Conservation (phyloP, 2,797 vertebrate genomes). For the Siniperca undulata region DNA sequence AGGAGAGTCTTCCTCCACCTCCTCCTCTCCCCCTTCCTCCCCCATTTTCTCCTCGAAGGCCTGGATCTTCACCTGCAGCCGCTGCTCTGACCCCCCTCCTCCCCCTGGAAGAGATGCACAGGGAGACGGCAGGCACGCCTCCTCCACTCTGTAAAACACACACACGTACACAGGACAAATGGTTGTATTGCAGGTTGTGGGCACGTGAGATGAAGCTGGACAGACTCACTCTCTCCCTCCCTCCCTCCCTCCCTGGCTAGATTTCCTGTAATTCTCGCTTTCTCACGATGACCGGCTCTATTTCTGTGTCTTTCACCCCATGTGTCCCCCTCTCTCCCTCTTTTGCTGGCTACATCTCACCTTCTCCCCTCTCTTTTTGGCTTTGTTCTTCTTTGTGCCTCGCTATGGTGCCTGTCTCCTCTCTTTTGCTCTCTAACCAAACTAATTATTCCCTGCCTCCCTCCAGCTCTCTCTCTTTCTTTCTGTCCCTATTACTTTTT, state of each 20-base stretch:
- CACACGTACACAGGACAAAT: conserved; percentile 25
- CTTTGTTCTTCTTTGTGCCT: conserved; percentile 33
- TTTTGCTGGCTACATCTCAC: conserved; percentile 3
- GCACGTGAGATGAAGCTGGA: conserved; percentile 40
- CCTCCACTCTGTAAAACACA: conserved; percentile 78
- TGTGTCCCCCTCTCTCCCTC: conserved; percentile 10
- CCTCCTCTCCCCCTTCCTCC: conserved; percentile 58
- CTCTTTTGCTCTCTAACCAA: conserved; percentile 11
- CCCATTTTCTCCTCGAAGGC: conserved; percentile 88
- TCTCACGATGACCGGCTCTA: conserved; percentile 29
- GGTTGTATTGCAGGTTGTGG: conserved; percentile 6
- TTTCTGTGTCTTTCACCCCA: conserved; percentile 13
- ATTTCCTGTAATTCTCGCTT: conserved; percentile 18
- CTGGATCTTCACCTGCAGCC: conserved; percentile 89
- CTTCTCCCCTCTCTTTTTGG: conserved; percentile 6
- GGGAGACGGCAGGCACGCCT: conserved; percentile 60
- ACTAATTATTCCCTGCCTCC: conserved; percentile 16
- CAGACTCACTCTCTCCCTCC: not conserved
- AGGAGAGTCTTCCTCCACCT: conserved; percentile 73
- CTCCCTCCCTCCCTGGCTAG: not conserved
- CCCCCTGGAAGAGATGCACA: conserved; percentile 73
- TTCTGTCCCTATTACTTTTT: not conserved
- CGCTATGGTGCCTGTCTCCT: conserved; percentile 18
- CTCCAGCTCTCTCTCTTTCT: conserved; percentile 3
- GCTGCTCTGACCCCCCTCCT: conserved; percentile 76